Evolutionary conservation across 2,797 vertebrate genomes (phyloP).

Genomic region (Enteromius radiatus): DNA sequence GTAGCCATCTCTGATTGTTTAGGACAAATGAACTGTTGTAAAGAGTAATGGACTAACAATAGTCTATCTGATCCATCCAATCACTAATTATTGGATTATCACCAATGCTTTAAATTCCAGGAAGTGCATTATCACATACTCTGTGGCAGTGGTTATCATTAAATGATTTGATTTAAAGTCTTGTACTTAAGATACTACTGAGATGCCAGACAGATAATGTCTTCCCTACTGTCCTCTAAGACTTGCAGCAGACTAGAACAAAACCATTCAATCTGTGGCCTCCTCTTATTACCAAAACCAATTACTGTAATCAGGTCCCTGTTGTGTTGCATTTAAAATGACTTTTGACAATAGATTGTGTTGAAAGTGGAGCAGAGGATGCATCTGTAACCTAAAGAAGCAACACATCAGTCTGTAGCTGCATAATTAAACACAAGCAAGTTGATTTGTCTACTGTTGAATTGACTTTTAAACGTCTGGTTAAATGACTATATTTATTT

Average conservation of each 20-base stretch:
- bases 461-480: neutral
- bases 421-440: neutral
- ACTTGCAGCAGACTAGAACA: slow-evolving; percentile 30
- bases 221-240: slow-evolving; percentile 34
- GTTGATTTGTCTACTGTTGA: neutral
- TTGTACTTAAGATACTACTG: slow-evolving; percentile 31
- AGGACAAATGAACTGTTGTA: slow-evolving; percentile 16
- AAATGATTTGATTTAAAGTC: slow-evolving; percentile 47
- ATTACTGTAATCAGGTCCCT: slow-evolving; percentile 45
- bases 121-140: slow-evolving; percentile 32
- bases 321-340: slow-evolving; percentile 23
- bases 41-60: slow-evolving; percentile 27
- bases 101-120: slow-evolving; percentile 37
- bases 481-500: neutral
- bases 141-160: slow-evolving; percentile 33
- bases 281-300: slow-evolving; percentile 41
- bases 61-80: slow-evolving; percentile 15
- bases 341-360: slow-evolving; percentile 28
- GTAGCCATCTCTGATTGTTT: neutral
- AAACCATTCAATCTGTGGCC: slow-evolving; percentile 41
- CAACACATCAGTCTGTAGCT: neutral
- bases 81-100: slow-evolving; percentile 29
- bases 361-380: neutral
- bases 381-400: neutral
- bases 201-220: slow-evolving; percentile 33